Evolutionary conservation across 2,113 vertebrate genomes (phyloP).

Genomic region (Alligator sinensis): DNA sequence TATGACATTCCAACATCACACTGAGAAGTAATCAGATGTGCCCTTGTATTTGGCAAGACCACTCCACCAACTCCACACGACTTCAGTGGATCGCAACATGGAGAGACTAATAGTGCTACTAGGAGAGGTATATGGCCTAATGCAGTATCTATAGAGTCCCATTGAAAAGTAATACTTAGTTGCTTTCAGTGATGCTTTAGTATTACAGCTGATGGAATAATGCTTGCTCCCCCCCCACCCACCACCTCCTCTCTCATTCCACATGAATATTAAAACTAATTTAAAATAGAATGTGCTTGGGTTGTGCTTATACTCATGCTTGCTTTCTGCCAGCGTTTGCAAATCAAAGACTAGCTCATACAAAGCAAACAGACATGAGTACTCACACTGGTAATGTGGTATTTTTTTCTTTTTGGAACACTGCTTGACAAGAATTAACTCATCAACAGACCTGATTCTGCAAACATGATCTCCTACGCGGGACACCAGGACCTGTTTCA

Average conservation of each 20-base stretch:
- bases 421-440: background rate
- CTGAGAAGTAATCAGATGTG: background rate
- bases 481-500: too few species aligned
- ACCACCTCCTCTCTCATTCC: too few species aligned
- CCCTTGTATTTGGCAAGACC: too few species aligned
- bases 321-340: background rate
- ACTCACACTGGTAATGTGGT: background rate
- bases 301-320: background rate
- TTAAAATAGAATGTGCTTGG: background rate
- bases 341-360: background rate
- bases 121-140: background rate
- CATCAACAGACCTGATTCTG: too few species aligned
- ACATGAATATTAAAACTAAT: too few species aligned
- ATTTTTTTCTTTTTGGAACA: background rate
- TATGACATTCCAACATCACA: background rate
- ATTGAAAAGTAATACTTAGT: background rate
- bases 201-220: background rate
- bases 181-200: background rate
- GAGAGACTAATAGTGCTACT: background rate
- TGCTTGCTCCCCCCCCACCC: too few species aligned
- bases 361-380: background rate
- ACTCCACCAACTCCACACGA: background rate
- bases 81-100: rapidly evolving
- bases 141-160: background rate
- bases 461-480: too few species aligned